These are phyloP conservation scores for Hoplostethus atlanticus DNA, from an alignment of 2,797 vertebrate species.

Conservation along the genomic window DNA sequence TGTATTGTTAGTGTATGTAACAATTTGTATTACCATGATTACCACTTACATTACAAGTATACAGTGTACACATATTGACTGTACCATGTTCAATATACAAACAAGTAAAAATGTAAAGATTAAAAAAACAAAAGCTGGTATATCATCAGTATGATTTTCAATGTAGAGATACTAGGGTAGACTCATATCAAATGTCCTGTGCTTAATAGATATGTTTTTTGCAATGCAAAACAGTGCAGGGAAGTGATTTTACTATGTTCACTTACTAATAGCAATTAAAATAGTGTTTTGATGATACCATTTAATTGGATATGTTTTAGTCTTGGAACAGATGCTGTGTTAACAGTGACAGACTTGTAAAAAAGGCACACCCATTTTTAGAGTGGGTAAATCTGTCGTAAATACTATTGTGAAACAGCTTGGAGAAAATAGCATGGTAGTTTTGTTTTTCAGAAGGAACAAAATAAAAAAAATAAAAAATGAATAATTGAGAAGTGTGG, in stretches of 20 bases:
- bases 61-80: too few relatives aligned
- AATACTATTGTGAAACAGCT: neutral
- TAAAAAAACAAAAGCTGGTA: neutral
- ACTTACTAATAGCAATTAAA: too few relatives aligned
- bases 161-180: too few relatives aligned
- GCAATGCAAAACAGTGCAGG: too few relatives aligned
- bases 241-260: too few relatives aligned
- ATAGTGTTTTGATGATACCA: neutral
- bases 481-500: constrained; percentile 29
- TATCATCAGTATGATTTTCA: neutral
- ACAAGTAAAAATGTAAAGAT: too few relatives aligned
- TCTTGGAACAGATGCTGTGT: neutral
- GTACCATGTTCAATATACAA: too few relatives aligned
- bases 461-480: constrained; percentile 12
- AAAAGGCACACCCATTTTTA: neutral
- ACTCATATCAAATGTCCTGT: too few relatives aligned
- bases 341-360: neutral
- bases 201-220: too few relatives aligned
- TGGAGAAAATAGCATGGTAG: neutral
- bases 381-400: neutral
- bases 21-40: neutral
- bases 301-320: neutral
- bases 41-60: neutral
- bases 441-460: constrained; percentile 11
- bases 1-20: too few relatives aligned